Conservation (phyloP, 1,140 invertebrate species). For the Micrasema minimum region DNA sequence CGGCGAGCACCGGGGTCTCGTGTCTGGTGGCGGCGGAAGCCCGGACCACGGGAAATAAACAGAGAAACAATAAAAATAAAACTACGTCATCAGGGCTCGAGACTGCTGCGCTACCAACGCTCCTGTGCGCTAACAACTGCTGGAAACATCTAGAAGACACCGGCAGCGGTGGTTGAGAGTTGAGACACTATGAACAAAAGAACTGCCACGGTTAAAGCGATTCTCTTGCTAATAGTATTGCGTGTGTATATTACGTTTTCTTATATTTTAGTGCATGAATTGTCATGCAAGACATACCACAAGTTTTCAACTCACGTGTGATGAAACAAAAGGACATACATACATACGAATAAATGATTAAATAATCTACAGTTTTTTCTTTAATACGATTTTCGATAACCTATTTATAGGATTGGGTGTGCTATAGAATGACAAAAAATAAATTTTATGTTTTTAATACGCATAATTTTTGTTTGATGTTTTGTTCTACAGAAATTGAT, state of each 20-base stretch:
- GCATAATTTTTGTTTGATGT: too few species aligned
- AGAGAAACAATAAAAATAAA: slow-evolving; percentile 46
- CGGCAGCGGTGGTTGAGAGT: not conserved
- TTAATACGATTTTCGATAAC: too few species aligned
- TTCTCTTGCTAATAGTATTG: slow-evolving; percentile 7
- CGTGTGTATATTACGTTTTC: not conserved
- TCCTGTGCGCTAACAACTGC: slow-evolving; percentile 12
- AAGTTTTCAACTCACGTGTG: too few species aligned
- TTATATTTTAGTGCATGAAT: too few species aligned
- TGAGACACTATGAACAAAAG: not conserved
- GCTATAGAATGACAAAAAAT: too few species aligned
- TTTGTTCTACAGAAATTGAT: too few species aligned
- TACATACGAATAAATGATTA: too few species aligned
- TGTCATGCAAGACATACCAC: too few species aligned
- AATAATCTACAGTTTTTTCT: too few species aligned
- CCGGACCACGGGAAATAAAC: slow-evolving; percentile 47
- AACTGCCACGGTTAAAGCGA: not conserved
- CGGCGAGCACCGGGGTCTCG: slow-evolving; percentile 79
- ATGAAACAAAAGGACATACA: too few species aligned
- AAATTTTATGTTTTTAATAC: too few species aligned
- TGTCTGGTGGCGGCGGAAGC: slow-evolving; percentile 68
- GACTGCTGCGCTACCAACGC: slow-evolving; percentile 8
- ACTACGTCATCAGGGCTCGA: not conserved
- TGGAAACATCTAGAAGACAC: slow-evolving; percentile 21
- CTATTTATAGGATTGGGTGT: too few species aligned